phyloP scores from a whole-genome alignment of 1,140 invertebrate species.

The Anoplophora glabripennis region DNA sequence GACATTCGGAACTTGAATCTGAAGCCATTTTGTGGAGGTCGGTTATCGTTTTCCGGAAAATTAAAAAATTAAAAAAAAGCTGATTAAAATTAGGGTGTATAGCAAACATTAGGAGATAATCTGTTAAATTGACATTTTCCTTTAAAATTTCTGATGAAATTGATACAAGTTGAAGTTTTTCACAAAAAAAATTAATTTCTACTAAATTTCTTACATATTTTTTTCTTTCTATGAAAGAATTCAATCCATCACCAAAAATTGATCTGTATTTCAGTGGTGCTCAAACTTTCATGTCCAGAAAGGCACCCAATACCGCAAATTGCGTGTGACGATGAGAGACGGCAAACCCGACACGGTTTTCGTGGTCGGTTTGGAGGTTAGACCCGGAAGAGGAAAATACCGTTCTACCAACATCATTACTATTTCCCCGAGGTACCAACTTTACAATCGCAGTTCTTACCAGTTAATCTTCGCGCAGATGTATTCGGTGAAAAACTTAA shows the following conservation, averaged over 20 bases:
- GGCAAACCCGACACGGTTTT: conserved; percentile 68
- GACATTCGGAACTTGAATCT: no score
- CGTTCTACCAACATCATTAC: conserved; percentile 88
- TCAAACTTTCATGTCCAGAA: conserved; percentile 61
- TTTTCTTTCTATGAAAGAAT: no score
- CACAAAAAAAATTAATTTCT: no score
- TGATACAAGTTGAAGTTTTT: no score
- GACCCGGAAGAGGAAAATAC: conserved; percentile 83
- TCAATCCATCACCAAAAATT: background rate
- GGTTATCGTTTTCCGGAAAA: no score
- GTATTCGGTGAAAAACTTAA: conserved; percentile 49
- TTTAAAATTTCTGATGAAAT: no score
- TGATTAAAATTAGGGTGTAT: no score
- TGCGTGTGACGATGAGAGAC: conserved; percentile 62
- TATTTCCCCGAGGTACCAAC: conserved; percentile 86
- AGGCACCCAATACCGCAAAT: conserved; percentile 61
- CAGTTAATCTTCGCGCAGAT: conserved; percentile 86
- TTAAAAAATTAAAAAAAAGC: no score
- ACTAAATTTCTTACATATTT: no score
- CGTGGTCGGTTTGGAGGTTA: conserved; percentile 83
- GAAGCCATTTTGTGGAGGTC: no score
- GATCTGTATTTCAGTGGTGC: conserved; percentile 41
- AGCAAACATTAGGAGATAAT: no score
- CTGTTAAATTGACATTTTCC: no score
- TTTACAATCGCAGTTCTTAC: conserved; percentile 85